These are phyloP conservation scores for Pogonomyrmex barbatus DNA, from an alignment of 1,140 invertebrate genomes.

Conservation along the genomic window DNA sequence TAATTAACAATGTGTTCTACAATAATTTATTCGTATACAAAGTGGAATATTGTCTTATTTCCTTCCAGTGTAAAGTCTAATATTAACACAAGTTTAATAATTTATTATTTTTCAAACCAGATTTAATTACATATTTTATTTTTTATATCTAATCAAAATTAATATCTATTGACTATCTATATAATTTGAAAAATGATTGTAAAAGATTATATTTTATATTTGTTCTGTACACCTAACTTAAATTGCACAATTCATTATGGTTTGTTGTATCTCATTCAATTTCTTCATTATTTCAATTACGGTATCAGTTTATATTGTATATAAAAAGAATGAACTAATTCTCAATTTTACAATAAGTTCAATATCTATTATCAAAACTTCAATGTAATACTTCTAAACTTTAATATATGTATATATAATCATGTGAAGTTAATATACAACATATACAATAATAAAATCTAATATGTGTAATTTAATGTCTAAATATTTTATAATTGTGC, in stretches of 20 bases:
- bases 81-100: slow-evolving; percentile 9
- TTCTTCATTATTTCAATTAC: neutral
- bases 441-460: slow-evolving; percentile 45
- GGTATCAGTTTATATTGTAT: slow-evolving; percentile 50
- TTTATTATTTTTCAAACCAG: neutral
- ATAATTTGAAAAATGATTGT: slow-evolving; percentile 20
- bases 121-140: slow-evolving; percentile 16
- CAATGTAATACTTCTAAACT: slow-evolving; percentile 41
- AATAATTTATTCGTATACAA: slow-evolving; percentile 52
- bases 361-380: slow-evolving; percentile 54
- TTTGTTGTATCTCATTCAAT: slow-evolving; percentile 12
- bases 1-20: neutral
- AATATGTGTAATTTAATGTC: slow-evolving; percentile 24
- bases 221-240: slow-evolving; percentile 37
- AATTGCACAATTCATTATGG: slow-evolving; percentile 20
- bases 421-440: slow-evolving; percentile 31
- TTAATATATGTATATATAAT: slow-evolving; percentile 15
- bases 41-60: slow-evolving; percentile 61
- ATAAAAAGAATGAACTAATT: slow-evolving; percentile 69
- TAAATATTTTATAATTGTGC: slow-evolving; percentile 58
- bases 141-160: slow-evolving; percentile 32
- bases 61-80: slow-evolving; percentile 40
- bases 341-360: slow-evolving; percentile 63
- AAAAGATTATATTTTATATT: slow-evolving; percentile 25
- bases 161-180: slow-evolving; percentile 7